phyloP scores from a whole-genome alignment of 2,888 invertebrate genomes.

The Synanthedon vespiformis region DNA sequence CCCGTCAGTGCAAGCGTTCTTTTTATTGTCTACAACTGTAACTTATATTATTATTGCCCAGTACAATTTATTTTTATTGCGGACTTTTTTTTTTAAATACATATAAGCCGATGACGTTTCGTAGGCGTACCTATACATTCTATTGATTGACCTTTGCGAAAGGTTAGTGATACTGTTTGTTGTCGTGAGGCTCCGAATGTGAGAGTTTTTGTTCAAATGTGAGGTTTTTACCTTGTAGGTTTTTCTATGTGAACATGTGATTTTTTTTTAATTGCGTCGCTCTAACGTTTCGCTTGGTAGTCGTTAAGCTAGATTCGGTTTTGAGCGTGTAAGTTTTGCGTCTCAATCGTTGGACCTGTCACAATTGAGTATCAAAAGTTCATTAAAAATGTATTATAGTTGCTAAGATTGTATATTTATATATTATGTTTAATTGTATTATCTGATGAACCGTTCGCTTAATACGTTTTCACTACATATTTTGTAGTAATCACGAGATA shows the following conservation, averaged over 20 bases:
- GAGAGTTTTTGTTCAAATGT: conserved; percentile 42
- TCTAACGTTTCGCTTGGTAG: conserved; percentile 55
- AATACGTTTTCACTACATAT: no score
- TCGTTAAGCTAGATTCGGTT: conserved; percentile 61
- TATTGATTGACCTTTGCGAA: conserved; percentile 67
- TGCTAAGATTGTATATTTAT: neutral
- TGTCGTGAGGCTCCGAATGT: conserved; percentile 46
- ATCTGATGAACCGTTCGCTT: no score
- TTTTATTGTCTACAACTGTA: conserved; percentile 34
- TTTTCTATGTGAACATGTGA: conserved; percentile 50
- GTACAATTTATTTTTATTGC: conserved; percentile 51
- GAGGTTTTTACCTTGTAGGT: conserved; percentile 39
- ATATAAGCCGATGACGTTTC: conserved; percentile 53
- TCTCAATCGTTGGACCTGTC: conserved; percentile 33
- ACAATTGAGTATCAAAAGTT: conserved; percentile 30
- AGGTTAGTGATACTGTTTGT: conserved; percentile 69
- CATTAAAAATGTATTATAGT: conserved; percentile 1
- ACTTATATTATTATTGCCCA: conserved; percentile 43
- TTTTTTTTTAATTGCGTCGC: conserved; percentile 50
- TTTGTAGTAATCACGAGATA: conserved; percentile 13
- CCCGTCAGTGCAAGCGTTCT: conserved; percentile 42
- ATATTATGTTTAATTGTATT: neutral
- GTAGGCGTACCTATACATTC: conserved; percentile 69
- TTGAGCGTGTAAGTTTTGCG: conserved; percentile 47
- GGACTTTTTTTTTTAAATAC: conserved; percentile 27